These are phyloP conservation scores for Helostoma temminkii DNA, from an alignment of 2,797 vertebrate genomes.

Conservation along the genomic window DNA sequence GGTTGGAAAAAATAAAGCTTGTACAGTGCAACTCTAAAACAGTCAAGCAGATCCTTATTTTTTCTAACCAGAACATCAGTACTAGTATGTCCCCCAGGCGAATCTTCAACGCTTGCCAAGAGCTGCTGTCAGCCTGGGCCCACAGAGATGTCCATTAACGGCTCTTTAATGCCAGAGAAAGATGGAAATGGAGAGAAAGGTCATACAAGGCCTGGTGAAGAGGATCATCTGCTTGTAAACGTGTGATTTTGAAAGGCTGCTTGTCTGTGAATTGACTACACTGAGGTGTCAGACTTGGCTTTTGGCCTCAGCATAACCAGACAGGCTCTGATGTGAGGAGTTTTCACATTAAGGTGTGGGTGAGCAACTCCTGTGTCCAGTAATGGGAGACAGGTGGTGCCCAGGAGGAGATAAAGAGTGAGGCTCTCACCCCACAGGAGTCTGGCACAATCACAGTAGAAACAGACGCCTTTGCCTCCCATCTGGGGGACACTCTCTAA, in stretches of 20 bases:
- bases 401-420: slow-evolving; percentile 77
- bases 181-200: slow-evolving; percentile 27
- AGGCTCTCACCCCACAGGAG: slow-evolving; percentile 71
- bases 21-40: slow-evolving; percentile 7
- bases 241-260: slow-evolving; percentile 13
- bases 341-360: slow-evolving; percentile 51
- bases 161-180: slow-evolving; percentile 43
- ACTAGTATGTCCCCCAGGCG: slow-evolving; percentile 5
- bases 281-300: slow-evolving; percentile 46
- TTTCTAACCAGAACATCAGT: slow-evolving; percentile 17
- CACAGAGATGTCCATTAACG: slow-evolving; percentile 39
- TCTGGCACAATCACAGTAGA: slow-evolving; percentile 69
- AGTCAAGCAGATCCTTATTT: not conserved
- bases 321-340: slow-evolving; percentile 48
- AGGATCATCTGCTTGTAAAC: slow-evolving; percentile 36
- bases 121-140: slow-evolving; percentile 35
- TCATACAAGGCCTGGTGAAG: slow-evolving; percentile 2
- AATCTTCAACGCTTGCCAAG: slow-evolving; percentile 21
- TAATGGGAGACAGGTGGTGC: slow-evolving; percentile 81
- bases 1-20: slow-evolving; percentile 26
- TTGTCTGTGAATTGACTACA: slow-evolving; percentile 43
- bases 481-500: slow-evolving; percentile 55
- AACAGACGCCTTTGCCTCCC: slow-evolving; percentile 66
- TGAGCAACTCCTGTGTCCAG: slow-evolving; percentile 56
- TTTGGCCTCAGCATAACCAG: slow-evolving; percentile 48